Base-by-base conservation (phyloP, 1,140 invertebrate genomes). In the Conus betulinus region DNA sequence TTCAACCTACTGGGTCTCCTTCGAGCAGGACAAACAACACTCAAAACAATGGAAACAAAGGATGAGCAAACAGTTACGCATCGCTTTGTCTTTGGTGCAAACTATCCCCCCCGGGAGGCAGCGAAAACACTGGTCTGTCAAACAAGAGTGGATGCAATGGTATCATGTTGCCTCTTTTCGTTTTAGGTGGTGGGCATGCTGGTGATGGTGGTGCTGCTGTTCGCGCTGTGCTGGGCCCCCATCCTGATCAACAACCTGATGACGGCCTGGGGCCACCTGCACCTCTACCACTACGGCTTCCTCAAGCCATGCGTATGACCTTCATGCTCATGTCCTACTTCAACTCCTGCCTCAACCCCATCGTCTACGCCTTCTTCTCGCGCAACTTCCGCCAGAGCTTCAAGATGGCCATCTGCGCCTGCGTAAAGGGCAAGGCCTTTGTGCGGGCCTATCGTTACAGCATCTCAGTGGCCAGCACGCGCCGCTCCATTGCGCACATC, bases 361-460 rank as follows among this genome's bases (percentile, higher is more conserved):
- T 97, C 84, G 96, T 97, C 13, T 97, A 97, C 93, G 97, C 97
- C 52, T 97, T 97, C 94, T 97, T 97, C 96, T 97, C 97, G 17
- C 97, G 97, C 92, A 97, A 97, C 94, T 97, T 97, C 95, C 95
- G 97, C 20, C 81, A 97, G 90, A 97, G 96, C 74, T 96, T 96
- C 94, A 94, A 94, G 78, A 91, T 95, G 93, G 91, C 96, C 0
- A 90, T 96, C 39, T 93, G 93, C 90, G 91, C 93, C 60, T 96
- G 95, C 88, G 81, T 93, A 27, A 91, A 90, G 78, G 92, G 92
- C 15, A 88, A 89, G 25, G 91, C 90, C 4, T 93, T 91, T 52
- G 90, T 91, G 10, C 81, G 91, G 5, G 88, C 88, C 15, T 91
- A 92, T 71, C 88, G 89, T n/a, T 92, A 90, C 84, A 91, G 90